phyloP scores from a whole-genome alignment of 2,888 invertebrate species.

The Agrotis clavis region DNA sequence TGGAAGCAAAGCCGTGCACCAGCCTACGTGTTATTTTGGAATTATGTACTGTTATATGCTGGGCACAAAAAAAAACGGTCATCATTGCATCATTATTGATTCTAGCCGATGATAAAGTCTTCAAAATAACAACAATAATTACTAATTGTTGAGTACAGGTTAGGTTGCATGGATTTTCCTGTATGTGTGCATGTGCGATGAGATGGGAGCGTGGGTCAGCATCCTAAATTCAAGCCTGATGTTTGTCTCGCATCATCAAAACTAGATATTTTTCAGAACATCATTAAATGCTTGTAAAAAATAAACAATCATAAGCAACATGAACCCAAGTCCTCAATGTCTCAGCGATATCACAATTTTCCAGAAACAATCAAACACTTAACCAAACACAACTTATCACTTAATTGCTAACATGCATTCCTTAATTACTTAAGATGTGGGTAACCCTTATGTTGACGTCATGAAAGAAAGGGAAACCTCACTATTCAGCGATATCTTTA shows the following conservation, averaged over 20 bases:
- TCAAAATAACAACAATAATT: too few species aligned
- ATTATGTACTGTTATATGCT: background rate
- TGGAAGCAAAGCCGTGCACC: conserved; percentile 51
- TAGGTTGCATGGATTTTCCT: too few species aligned
- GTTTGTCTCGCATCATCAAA: too few species aligned
- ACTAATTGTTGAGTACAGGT: too few species aligned
- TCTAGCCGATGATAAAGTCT: too few species aligned
- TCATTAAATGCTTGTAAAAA: background rate
- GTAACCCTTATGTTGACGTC: conserved; percentile 36
- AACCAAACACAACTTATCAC: conserved; percentile 20
- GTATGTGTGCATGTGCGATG: too few species aligned
- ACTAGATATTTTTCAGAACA: too few species aligned
- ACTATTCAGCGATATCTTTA: conserved; percentile 45
- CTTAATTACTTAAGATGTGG: conserved; percentile 39
- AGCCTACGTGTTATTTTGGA: conserved; percentile 48
- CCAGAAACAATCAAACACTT: background rate
- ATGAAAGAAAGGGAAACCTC: conserved; percentile 32
- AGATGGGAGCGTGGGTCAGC: too few species aligned
- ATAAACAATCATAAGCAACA: too few species aligned
- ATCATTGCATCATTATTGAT: too few species aligned
- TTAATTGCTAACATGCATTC: conserved; percentile 18
- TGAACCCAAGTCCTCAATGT: background rate
- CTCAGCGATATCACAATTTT: conserved; percentile 9
- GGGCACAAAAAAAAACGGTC: too few species aligned
- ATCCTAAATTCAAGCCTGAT: too few species aligned